These are phyloP conservation scores for Xenopus petersii DNA, from an alignment of 2,797 vertebrate species.

Conservation along the genomic window DNA sequence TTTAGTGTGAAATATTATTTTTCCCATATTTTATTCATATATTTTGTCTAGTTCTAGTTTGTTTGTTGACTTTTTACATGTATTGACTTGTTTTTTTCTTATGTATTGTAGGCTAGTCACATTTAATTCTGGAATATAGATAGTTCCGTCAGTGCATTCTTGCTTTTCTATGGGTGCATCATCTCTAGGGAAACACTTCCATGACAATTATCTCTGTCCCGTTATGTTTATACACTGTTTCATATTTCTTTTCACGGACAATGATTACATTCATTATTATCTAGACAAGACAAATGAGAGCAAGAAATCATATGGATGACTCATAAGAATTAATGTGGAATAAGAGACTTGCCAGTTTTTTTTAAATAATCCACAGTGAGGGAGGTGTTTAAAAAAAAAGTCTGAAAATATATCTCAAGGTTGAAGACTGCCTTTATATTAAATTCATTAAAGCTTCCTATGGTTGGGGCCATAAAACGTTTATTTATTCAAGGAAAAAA, in stretches of 20 bases:
- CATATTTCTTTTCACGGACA: slow-evolving; percentile 21
- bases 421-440: no score
- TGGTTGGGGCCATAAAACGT: no score
- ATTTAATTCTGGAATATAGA: neutral
- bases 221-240: slow-evolving; percentile 14
- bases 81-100: slow-evolving; percentile 20
- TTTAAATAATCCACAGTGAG: slow-evolving; percentile 6
- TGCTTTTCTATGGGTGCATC: neutral
- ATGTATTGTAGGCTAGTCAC: neutral
- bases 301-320: slow-evolving; percentile 15
- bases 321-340: slow-evolving; percentile 2
- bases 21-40: neutral
- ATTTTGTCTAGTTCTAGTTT: neutral
- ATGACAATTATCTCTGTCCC: slow-evolving; percentile 19
- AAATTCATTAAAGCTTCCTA: no score
- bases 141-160: neutral
- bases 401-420: no score
- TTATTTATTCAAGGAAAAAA: no score
- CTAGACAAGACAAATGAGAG: slow-evolving; percentile 30
- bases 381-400: neutral
- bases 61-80: slow-evolving; percentile 19
- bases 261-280: slow-evolving; percentile 31
- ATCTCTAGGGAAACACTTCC: slow-evolving; percentile 12
- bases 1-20: neutral
- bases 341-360: neutral